A percentile compares a stretch with the other conserved stretches of the same genome.
Conservation (phyloP, 2,797 vertebrate genomes). For the Rhyacichthys aspro region DNA sequence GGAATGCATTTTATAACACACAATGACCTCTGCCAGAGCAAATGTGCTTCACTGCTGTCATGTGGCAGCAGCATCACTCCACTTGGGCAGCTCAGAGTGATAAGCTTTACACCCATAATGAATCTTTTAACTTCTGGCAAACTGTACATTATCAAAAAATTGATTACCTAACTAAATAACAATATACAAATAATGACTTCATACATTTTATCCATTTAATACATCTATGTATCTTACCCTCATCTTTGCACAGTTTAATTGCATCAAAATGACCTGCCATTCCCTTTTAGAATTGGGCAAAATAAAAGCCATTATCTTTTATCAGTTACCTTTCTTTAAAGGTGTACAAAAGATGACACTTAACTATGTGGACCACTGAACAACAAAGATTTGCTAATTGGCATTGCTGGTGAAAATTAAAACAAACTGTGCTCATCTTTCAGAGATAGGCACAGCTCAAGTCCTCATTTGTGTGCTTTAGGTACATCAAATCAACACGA, state of each 20-base stretch:
- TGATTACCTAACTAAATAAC: conserved; percentile 36
- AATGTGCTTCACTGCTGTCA: conserved; percentile 27
- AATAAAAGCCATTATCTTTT: conserved; percentile 20
- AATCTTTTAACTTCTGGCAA: conserved; percentile 26
- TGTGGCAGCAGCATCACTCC: no score
- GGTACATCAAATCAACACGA: conserved; percentile 34
- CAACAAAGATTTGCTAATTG: conserved; percentile 46
- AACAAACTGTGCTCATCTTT: conserved; percentile 32
- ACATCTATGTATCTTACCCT: not conserved
- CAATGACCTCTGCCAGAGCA: conserved; percentile 12
- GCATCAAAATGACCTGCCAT: conserved; percentile 16
- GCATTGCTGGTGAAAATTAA: conserved; percentile 67
- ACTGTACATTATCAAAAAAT: conserved; percentile 30
- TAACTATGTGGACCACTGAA: conserved; percentile 55
- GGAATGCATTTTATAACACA: conserved; percentile 18
- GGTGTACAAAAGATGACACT: conserved; percentile 33
- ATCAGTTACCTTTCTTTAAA: conserved; percentile 27
- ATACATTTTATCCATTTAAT: conserved; percentile 12
- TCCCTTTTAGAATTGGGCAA: conserved; percentile 10
- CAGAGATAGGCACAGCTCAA: conserved; percentile 31
- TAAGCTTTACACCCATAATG: conserved; percentile 8
- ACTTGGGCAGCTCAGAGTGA: no score
- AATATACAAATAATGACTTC: conserved; percentile 30
- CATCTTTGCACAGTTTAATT: conserved; percentile 22
- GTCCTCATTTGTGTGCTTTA: conserved; percentile 74